Conservation (phyloP, 2,797 vertebrate genomes). For the Tragopan temminckii region DNA sequence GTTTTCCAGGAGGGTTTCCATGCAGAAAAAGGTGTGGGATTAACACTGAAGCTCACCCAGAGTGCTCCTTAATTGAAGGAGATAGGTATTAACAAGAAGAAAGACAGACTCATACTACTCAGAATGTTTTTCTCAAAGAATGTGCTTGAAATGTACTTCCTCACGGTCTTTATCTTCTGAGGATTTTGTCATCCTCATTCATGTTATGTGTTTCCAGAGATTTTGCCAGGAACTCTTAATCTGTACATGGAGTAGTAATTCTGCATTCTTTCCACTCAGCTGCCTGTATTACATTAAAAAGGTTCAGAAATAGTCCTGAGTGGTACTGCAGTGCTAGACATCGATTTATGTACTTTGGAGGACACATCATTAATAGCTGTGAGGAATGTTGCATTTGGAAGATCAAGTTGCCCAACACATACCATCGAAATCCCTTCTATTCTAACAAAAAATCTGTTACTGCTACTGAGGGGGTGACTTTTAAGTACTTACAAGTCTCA, state of each 20-base stretch:
- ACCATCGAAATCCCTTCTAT: background rate
- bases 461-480: background rate
- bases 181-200: background rate
- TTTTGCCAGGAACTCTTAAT: constrained; percentile 8
- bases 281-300: background rate
- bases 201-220: background rate
- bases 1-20: background rate
- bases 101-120: background rate
- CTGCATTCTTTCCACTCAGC: background rate
- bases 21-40: background rate
- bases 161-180: background rate
- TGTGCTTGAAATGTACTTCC: background rate
- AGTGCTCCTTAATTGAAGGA: background rate
- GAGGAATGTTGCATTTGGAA: background rate
- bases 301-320: constrained; percentile 1
- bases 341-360: background rate
- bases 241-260: background rate
- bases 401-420: background rate
- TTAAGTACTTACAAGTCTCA: background rate
- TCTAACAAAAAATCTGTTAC: background rate
- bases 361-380: background rate
- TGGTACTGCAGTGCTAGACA: background rate
- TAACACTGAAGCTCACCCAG: background rate
- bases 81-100: background rate
- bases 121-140: background rate